Conservation (phyloP, 1,140 invertebrate species). For the Drosophila pandora region DNA sequence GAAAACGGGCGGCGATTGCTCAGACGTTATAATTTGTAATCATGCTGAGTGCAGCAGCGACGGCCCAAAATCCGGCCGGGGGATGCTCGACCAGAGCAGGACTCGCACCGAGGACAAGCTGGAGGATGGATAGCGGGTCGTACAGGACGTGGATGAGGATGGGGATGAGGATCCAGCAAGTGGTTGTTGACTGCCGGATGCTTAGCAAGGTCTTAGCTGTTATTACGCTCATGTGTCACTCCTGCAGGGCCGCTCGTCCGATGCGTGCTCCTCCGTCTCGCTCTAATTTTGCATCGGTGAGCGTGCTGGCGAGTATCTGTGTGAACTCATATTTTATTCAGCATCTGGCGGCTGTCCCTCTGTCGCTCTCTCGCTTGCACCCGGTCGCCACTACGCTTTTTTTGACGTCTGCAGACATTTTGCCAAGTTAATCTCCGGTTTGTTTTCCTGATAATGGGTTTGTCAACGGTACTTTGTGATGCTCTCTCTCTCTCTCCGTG, state of each 20-base stretch:
- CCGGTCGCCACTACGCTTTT: conserved; percentile 20
- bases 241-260: conserved; percentile 45
- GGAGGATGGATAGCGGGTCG: not conserved
- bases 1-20: conserved; percentile 62
- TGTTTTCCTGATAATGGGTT: conserved; percentile 82
- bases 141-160: not conserved
- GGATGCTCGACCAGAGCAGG: conserved; percentile 33
- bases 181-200: conserved; percentile 81
- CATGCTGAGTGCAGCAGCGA: conserved; percentile 76
- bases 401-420: conserved; percentile 78
- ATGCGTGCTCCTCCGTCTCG: conserved; percentile 35
- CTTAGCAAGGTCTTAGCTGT: conserved; percentile 80
- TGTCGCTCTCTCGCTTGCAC: conserved; percentile 47
- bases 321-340: conserved; percentile 75
- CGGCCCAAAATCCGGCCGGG: conserved; percentile 29
- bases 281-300: conserved; percentile 7
- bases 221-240: conserved; percentile 82
- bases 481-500: conserved; percentile 49
- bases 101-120: not conserved
- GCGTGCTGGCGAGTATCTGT: conserved; percentile 15
- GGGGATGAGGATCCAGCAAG: conserved; percentile 53
- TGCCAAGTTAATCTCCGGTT: conserved; percentile 82
- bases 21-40: conserved; percentile 82
- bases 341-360: conserved; percentile 52
- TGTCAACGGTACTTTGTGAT: conserved; percentile 75